Percentiles rank a stretch among this genome's conserved stretches.
Conservation (phyloP, 1,140 invertebrate species). For the Oryctes rhinoceros region DNA sequence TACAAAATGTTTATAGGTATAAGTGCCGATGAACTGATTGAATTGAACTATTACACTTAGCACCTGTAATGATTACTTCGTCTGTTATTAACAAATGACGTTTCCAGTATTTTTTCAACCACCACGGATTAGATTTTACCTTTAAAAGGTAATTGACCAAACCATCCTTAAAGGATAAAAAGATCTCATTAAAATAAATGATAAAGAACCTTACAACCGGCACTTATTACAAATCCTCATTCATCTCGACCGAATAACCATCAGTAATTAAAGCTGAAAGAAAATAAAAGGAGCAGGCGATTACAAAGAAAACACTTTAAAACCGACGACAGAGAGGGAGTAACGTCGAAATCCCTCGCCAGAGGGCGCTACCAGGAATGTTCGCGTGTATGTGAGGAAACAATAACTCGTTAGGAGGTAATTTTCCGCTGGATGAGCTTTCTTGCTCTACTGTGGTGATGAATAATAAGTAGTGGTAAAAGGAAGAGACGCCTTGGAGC, state of each 20-base stretch:
- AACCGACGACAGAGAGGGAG: neutral
- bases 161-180: neutral
- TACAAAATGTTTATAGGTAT: too few species aligned
- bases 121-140: too few species aligned
- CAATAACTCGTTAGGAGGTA: conserved; percentile 35
- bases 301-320: conserved; percentile 32
- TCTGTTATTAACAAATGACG: too few species aligned
- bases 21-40: too few species aligned
- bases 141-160: neutral
- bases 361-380: neutral
- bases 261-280: conserved; percentile 26
- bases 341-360: neutral
- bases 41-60: too few species aligned
- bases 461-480: conserved; percentile 35
- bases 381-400: conserved; percentile 27
- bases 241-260: conserved; percentile 2
- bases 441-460: conserved; percentile 24
- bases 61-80: too few species aligned
- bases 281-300: neutral
- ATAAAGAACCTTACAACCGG: neutral
- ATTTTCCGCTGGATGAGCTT: conserved; percentile 32
- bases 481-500: conserved; percentile 17
- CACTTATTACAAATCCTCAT: neutral
- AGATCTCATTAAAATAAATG: neutral
- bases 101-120: too few species aligned